Base-by-base conservation (phyloP, 2,888 invertebrate species). In the Cheilosia vernalis region DNA sequence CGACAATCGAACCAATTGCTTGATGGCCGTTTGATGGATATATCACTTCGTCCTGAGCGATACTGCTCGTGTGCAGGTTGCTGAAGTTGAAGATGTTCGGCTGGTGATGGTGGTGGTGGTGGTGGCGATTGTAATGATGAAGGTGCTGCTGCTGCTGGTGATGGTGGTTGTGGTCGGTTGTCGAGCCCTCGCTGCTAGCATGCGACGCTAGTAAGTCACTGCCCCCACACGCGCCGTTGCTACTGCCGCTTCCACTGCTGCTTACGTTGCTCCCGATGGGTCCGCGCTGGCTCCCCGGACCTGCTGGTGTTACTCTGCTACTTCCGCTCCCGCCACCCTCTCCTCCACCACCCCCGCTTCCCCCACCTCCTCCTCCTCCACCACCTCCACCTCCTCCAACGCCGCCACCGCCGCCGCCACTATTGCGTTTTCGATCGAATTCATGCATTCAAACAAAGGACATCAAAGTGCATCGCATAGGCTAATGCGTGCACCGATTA, bases 11-110 rank as follows among this genome's bases (percentile, higher is more conserved):
- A 47, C 72, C 77, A 21, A 72, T 72, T 2, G 81, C 49, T 51
- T 80, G 70, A 51, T 60, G 55, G 10, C 58, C n/a, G 7, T 9
- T 33, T 5, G 44, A 30, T 6, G 58, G 21, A 37, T 70, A 66
- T 13, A 49, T 6, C 10, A 56, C 33, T 1, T 74, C 64, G 27
- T 69, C 67, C 17, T 60, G 24, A 4, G 19, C 15, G 3, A 63
- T 49, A 2, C 40, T 70, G 64, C 53, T 64, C 3, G 70, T 42
- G 4, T 64, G 63, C 10, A 85, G 64, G 33, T 74, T 69, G 15
- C 37, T 89, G 17, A 90, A 91, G 27, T 82, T 90, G 19, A 90
- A 89, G 58, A 89, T 88, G 33, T 87, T 89, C 15, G 51, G 60
- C 13, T 67, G 58, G 49, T 88, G 87, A 10, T 55, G 55, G 17